A percentile compares a stretch with the other conserved stretches of the same genome.
Evolutionary conservation across 2,888 invertebrate species (phyloP).

Genomic region (Latheticus oryzae): DNA sequence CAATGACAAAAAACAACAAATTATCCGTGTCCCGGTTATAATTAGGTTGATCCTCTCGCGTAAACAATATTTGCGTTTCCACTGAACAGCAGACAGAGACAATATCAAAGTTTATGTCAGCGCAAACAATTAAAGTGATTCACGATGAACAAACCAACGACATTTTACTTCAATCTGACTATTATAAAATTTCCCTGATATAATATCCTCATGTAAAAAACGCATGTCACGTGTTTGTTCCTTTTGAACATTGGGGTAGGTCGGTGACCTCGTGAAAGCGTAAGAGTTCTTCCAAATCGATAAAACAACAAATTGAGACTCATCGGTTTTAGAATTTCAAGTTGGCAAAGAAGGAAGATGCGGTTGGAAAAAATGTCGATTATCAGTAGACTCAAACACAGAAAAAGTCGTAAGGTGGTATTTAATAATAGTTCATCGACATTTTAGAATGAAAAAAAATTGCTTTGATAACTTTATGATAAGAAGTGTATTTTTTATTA

Average conservation of each 20-base stretch:
- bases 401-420: too few relatives aligned
- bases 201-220: slow-evolving; percentile 9
- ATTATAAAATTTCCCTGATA: too few relatives aligned
- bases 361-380: too few relatives aligned
- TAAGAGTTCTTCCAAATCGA: slow-evolving; percentile 57
- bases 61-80: slow-evolving; percentile 15
- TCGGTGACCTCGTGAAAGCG: slow-evolving; percentile 53
- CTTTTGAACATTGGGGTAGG: slow-evolving; percentile 58
- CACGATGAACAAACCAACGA: slow-evolving; percentile 1
- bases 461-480: too few relatives aligned
- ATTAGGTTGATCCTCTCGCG: slow-evolving; percentile 19
- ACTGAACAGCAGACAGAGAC: slow-evolving; percentile 18
- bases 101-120: slow-evolving; percentile 20
- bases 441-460: too few relatives aligned
- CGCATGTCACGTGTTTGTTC: slow-evolving; percentile 1
- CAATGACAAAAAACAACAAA: slow-evolving; percentile 7
- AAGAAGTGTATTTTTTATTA: too few relatives aligned
- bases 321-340: slow-evolving; percentile 29
- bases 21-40: slow-evolving; percentile 5
- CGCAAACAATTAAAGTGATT: slow-evolving; percentile 20
- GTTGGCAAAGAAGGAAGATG: too few relatives aligned
- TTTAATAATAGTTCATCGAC: too few relatives aligned
- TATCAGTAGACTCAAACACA: too few relatives aligned
- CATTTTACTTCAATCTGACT: too few relatives aligned
- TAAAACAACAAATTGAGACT: slow-evolving; percentile 46